These are phyloP conservation scores for Atopsyche davidsoni DNA, from an alignment of 1,140 invertebrate species.

Conservation along the genomic window DNA sequence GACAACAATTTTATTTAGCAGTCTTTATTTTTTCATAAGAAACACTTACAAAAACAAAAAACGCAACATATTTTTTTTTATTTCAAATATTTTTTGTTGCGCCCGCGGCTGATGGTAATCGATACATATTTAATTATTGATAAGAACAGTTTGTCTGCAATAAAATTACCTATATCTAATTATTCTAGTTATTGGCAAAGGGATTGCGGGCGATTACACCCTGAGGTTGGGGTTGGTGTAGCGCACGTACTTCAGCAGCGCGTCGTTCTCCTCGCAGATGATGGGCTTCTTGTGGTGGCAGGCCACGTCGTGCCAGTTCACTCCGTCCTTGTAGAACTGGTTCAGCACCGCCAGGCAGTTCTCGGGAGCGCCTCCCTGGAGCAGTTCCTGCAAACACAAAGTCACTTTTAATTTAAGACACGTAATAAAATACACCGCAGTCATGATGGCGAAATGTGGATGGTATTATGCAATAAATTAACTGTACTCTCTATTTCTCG, in stretches of 20 bases:
- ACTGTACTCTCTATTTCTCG: not conserved
- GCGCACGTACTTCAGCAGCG: conserved; percentile 70
- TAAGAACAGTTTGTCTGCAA: conserved; percentile 19
- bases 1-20: no score
- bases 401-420: no score
- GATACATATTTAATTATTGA: conserved; percentile 15
- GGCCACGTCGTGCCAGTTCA: conserved; percentile 82
- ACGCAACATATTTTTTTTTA: no score
- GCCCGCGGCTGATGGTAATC: no score
- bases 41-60: no score
- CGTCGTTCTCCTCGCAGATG: conserved; percentile 77
- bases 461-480: not conserved
- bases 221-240: conserved; percentile 70
- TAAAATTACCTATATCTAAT: conserved; percentile 21
- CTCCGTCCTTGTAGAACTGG: conserved; percentile 80
- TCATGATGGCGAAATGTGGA: not conserved
- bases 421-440: not conserved
- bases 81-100: no score
- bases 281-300: conserved; percentile 79
- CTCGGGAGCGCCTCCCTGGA: conserved; percentile 70
- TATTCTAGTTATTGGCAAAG: conserved; percentile 22
- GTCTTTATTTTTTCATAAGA: no score
- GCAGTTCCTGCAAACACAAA: conserved; percentile 50
- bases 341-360: conserved; percentile 75
- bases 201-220: no score